Base-by-base conservation (phyloP, 2,888 invertebrate genomes). In the Trypoxylon attenuatum region DNA sequence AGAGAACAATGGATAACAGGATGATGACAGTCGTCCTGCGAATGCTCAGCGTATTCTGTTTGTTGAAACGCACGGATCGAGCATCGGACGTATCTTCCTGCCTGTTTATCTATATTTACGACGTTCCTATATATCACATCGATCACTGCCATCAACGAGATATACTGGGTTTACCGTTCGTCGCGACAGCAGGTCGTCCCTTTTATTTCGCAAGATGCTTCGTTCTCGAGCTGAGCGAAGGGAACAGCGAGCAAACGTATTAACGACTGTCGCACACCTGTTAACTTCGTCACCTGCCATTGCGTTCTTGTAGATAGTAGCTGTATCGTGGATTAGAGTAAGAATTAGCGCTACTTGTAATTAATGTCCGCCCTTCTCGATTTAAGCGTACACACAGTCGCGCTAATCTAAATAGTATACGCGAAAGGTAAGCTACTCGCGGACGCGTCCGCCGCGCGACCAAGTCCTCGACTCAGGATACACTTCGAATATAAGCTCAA, bases 301-400 rank as follows among this genome's bases (percentile, higher is more conserved):
- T 51, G 47, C 58, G 57, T 49, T 69, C 78, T 78, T 78, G 78
- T 78, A 79, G 71, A 79, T 78, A 78, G 65, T 67, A 61, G 43
- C 50, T 23, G 60, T 67, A 42, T 56, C 49, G 41, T 43, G 60
- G 25, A 25, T 5, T 25, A 33, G 33, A 33, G 13, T 13, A 13
- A 4, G 13, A 27, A 6, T 6, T 13, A 10, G 13, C 33, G 33
- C 60, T 51, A 58, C 39, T 27, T 52, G 61, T 60, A 60, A 72
- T 60, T 57, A 46, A 25, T 21, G 18, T 33, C 39, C 38, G 33
- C n/a, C 33, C 33, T 1, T 29, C 33, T 33, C 33, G n/a, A 33
- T 33, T 33, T 33, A 13, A 4, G 33, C 33, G 33, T 10, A 10
- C 33, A 33, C 10, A 13, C 13, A 33, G 13, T 33, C 33, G 4